Base-by-base conservation (phyloP, 2,797 vertebrate species). In the Acanthornis magna region DNA sequence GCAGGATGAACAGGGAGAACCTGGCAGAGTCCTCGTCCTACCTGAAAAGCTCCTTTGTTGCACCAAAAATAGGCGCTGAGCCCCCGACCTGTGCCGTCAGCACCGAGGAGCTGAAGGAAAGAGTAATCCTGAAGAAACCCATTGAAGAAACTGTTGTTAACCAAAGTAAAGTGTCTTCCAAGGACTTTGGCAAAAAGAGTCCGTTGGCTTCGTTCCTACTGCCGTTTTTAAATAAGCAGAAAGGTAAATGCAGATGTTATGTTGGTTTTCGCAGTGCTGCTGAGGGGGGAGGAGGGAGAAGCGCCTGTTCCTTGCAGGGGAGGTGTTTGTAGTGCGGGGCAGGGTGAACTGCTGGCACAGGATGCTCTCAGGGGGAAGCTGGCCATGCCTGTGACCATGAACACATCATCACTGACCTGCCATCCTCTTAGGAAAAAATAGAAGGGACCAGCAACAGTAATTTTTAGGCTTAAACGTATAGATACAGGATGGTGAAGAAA, bases 191-290 rank as follows among this genome's bases (percentile, higher is more conserved):
- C 65, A 95, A 53, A 20, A 92, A 66, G 70, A 95, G 88, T 76
- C 85, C 94, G 2, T 79, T 95, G 57, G 34, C 89, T 36, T 63
- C 32, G 6, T 96, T 96, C 62, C 82, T 98, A 43, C 96, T 98
- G 96, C 95, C 93, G 2, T 98, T 98, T 92, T 95, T 99, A 95
- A 98, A 97, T 97, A 99, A 98, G 97, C 98, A 99, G 91, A 99
- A 99, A 99, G 99, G 99, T 99, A 98, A 98, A 96, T 79, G 45
- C 54, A 34, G 53, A 18, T 57, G 26, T 91, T 83, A 5, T 7
- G 42, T 71, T 54, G 73, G 4, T 29, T 67, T 89, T 70, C 60
- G 13, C 7, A 5, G 8, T 6, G 66, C 34, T 68, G 38, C 16
- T 36, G 61, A 51, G 76, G 66, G 21, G 70, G 40, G 74, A 78